phyloP scores from a whole-genome alignment of 1,140 invertebrate species.

The Sarcophaga peregrina region DNA sequence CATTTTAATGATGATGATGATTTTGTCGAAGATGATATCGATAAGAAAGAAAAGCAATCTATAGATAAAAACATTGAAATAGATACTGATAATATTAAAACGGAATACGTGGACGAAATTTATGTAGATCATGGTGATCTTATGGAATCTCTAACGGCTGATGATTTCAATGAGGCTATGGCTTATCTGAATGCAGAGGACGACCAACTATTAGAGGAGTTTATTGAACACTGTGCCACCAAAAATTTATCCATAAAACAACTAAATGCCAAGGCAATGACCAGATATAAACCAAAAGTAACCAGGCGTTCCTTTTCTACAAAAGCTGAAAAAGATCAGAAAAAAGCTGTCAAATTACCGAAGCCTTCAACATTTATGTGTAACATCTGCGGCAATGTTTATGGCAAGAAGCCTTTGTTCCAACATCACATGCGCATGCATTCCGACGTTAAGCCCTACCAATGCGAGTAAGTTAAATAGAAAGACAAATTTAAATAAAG shows the following conservation, averaged over 20 bases:
- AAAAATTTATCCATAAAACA: not conserved
- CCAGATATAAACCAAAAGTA: conserved; percentile 2
- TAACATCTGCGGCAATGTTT: conserved; percentile 57
- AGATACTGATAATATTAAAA: not conserved
- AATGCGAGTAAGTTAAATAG: conserved; percentile 58
- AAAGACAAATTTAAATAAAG: too few species aligned
- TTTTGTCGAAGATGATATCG: conserved; percentile 1
- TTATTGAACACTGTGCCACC: conserved; percentile 33
- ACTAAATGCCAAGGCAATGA: not conserved
- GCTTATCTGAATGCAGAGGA: conserved; percentile 4
- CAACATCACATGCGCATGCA: conserved; percentile 56
- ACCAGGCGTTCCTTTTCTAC: too few species aligned
- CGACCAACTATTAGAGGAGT: conserved; percentile 9
- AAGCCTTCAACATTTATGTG: conserved; percentile 49
- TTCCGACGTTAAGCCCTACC: conserved; percentile 57
- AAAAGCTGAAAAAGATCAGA: conserved; percentile 26
- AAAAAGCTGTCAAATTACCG: conserved; percentile 22
- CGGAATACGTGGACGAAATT: not conserved
- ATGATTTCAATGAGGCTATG: conserved; percentile 31
- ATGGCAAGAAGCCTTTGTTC: conserved; percentile 52
- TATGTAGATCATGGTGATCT: conserved; percentile 4
- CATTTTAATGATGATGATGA: conserved; percentile 44
- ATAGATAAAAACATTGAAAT: not conserved
- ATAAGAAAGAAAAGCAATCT: not conserved
- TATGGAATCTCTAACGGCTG: not conserved